Evolutionary conservation across 2,797 vertebrate genomes (phyloP).

Genomic region (Sebastes matsubarae): DNA sequence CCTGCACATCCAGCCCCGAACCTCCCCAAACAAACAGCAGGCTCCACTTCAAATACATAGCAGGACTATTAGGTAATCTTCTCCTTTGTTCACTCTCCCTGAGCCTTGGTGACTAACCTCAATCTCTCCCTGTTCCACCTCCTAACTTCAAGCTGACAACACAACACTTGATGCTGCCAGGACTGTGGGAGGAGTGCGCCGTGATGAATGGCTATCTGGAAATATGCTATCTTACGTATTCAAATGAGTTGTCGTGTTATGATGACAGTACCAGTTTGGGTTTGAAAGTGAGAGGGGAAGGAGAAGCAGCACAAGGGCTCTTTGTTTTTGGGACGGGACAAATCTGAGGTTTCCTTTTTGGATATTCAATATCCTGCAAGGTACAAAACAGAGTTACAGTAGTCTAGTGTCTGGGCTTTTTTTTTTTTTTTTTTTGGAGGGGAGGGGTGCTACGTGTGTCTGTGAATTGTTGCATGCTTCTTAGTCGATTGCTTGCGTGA

Average conservation of each 20-base stretch:
- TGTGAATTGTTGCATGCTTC: constrained; percentile 70
- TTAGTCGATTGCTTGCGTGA: constrained; percentile 70
- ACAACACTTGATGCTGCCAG: constrained; percentile 57
- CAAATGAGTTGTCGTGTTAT: constrained; percentile 38
- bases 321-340: constrained; percentile 78
- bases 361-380: constrained; percentile 83
- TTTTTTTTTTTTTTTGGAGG: background rate
- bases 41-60: constrained; percentile 90
- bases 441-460: constrained; percentile 59
- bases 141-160: constrained; percentile 59
- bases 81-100: constrained; percentile 83
- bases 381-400: constrained; percentile 76
- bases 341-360: constrained; percentile 81
- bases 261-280: constrained; percentile 46
- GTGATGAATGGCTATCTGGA: constrained; percentile 50
- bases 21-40: constrained; percentile 89
- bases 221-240: constrained; percentile 31
- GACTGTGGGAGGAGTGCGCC: constrained; percentile 16
- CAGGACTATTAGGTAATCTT: constrained; percentile 90
- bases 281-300: constrained; percentile 32
- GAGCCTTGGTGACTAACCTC: constrained; percentile 75
- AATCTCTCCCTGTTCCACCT: constrained; percentile 68
- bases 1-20: constrained; percentile 80
- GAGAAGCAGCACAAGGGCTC: constrained; percentile 69
- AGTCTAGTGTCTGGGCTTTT: constrained; percentile 70